Evolutionary conservation across 2,888 invertebrate species (phyloP), one percentile per base, ranked within the genome.

Genomic region (Nudaria mundana): DNA sequence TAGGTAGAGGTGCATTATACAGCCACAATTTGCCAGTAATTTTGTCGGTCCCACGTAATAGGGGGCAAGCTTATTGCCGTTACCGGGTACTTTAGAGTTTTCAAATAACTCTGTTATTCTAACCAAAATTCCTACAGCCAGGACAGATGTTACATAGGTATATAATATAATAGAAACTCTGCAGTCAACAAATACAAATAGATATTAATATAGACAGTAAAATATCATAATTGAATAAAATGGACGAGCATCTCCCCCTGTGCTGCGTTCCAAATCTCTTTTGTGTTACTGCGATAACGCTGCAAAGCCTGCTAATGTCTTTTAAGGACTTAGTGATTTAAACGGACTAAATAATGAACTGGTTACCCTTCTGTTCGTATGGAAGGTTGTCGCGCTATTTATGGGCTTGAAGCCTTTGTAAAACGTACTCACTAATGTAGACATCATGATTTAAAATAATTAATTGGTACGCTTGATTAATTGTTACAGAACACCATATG

Each of bases 281-380:
- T 89, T 88, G 87, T 89, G 82, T 81, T 15, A 71, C 72, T 64
- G 69, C 77, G 86, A 88, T 87, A 85, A 79, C 81, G 77, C 60
- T 78, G 85, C 88, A 88, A 87, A 88, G 87, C 83, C 71, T 75
- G 76, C 84, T 87, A 87, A 89, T 87, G 82, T 87, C 81, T 83
- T 88, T 89, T 86, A 87, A 86, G 88, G 87, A 87, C 89, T 88
- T 87, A 86, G 88, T 77, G 84, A 88, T 88, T 89, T 89, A 88
- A 89, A 88, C 86, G 82, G 89, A 87, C 88, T 89, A 81, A 81
- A 84, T 87, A 86, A 89, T 88, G 86, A 86, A 82, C 74, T 71
- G 49, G 64, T 77, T 82, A 84, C 87, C 87, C 86, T 83, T 83
- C 73, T 28, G 34, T 40, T 33, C 30, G 8, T 26, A 67, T 60